Evolutionary conservation across 2,888 invertebrate species (phyloP).

Genomic region (Parnassius orleans): DNA sequence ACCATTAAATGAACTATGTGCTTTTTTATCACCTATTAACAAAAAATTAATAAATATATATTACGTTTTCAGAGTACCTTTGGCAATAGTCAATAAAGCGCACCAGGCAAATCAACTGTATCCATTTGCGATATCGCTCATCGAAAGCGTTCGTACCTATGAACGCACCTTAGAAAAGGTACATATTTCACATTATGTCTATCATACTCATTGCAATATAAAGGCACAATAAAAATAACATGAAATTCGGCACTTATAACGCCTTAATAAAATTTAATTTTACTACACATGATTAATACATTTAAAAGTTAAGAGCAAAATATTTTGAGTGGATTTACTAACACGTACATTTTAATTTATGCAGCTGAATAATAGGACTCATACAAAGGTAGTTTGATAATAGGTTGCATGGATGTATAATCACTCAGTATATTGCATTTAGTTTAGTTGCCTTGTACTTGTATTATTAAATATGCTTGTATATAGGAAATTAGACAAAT

Average conservation of each 20-base stretch:
- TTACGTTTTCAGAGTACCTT: conserved; percentile 87
- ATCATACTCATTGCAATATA: conserved; percentile 40
- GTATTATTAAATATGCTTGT: too few species aligned
- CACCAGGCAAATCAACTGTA: conserved; percentile 99
- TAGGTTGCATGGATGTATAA: conserved; percentile 51
- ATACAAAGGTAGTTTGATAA: conserved; percentile 75
- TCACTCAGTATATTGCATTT: conserved; percentile 4
- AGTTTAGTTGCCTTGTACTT: too few species aligned
- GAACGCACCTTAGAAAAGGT: conserved; percentile 98
- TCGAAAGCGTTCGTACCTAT: conserved; percentile 98
- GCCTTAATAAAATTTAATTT: conserved; percentile 25
- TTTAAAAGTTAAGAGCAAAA: conserved; percentile 27
- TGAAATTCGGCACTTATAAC: conserved; percentile 35
- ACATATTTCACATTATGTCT: conserved; percentile 42
- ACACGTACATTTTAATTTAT: conserved; percentile 75
- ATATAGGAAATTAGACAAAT: too few species aligned
- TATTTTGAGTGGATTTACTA: conserved; percentile 55
- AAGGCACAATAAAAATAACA: conserved; percentile 39
- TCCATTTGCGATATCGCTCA: conserved; percentile 98
- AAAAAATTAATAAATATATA: neutral
- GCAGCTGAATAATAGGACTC: conserved; percentile 83
- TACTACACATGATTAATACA: conserved; percentile 8
- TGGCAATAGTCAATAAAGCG: conserved; percentile 99
- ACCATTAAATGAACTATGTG: too few species aligned
- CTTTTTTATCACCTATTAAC: too few species aligned